These are phyloP conservation scores for Lasioglossum marginatum DNA, from an alignment of 2,888 invertebrate species.

Conservation along the genomic window DNA sequence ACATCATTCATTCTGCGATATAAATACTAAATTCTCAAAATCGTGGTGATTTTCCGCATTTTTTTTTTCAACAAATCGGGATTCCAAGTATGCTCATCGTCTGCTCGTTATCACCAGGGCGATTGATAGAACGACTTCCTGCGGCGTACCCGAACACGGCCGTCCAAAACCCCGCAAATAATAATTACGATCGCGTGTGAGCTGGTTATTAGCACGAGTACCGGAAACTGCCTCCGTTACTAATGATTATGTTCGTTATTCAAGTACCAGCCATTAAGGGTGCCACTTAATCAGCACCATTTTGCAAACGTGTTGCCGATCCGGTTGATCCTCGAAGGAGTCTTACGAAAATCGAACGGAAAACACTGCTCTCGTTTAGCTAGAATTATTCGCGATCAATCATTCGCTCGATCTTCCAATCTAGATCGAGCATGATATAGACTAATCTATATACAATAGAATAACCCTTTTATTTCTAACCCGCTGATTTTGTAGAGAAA, in stretches of 20 bases:
- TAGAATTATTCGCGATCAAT: background rate
- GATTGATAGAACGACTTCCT: conserved; percentile 47
- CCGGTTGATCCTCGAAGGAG: background rate
- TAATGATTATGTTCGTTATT: conserved; percentile 76
- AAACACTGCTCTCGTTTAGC: background rate
- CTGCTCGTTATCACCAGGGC: conserved; percentile 42
- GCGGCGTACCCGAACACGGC: conserved; percentile 49
- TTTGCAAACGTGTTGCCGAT: conserved; percentile 54
- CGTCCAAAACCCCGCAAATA: conserved; percentile 68
- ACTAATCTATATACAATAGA: no score
- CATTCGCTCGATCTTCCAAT: background rate
- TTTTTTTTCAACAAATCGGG: conserved; percentile 14
- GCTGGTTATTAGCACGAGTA: conserved; percentile 72
- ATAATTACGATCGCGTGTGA: conserved; percentile 78
- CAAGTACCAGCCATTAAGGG: conserved; percentile 70
- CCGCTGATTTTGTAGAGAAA: no score
- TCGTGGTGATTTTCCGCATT: background rate
- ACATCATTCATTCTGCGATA: background rate
- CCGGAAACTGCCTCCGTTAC: conserved; percentile 74
- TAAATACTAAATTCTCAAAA: background rate
- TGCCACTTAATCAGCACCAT: conserved; percentile 72
- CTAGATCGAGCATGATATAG: background rate
- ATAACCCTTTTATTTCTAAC: no score
- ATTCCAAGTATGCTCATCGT: conserved; percentile 15
- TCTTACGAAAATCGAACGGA: background rate